These are phyloP conservation scores for Drosophila littoralis DNA, from an alignment of 1,140 invertebrate genomes.

Conservation along the genomic window DNA sequence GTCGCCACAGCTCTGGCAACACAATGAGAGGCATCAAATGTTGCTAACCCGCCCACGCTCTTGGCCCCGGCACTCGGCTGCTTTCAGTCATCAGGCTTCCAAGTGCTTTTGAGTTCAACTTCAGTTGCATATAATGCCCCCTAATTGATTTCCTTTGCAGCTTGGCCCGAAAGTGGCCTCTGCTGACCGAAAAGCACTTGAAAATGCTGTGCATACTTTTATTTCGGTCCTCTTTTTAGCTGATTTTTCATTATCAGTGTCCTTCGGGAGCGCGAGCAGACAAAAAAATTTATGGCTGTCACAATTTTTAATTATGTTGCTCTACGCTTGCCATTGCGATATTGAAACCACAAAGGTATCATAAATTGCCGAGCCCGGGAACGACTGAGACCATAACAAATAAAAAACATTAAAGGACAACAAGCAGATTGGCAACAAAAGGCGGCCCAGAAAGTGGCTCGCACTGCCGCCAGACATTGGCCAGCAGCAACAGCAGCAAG, in stretches of 20 bases:
- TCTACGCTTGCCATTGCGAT: conserved; percentile 63
- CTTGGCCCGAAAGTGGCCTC: conserved; percentile 20
- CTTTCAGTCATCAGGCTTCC: neutral
- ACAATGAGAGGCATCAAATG: conserved; percentile 62
- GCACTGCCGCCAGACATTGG: neutral
- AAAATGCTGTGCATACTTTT: neutral
- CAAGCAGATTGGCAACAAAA: conserved; percentile 25
- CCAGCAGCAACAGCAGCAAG: neutral
- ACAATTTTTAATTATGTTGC: conserved; percentile 82
- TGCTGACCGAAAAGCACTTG: conserved; percentile 1
- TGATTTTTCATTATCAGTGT: conserved; percentile 24
- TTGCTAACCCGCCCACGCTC: conserved; percentile 7
- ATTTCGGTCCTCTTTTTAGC: conserved; percentile 8
- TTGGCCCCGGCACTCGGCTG: neutral
- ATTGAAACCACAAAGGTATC: conserved; percentile 82
- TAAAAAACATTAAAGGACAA: conserved; percentile 6
- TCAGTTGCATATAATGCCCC: conserved; percentile 58
- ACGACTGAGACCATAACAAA: neutral
- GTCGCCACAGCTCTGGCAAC: conserved; percentile 3
- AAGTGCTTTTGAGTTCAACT: conserved; percentile 41
- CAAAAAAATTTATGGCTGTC: conserved; percentile 75
- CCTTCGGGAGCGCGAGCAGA: conserved; percentile 19
- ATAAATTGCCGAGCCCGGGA: conserved; percentile 64
- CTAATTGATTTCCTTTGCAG: conserved; percentile 69
- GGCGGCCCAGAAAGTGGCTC: conserved; percentile 30